These are phyloP conservation scores for Zaprionus obscuricornis DNA, from an alignment of 2,888 invertebrate genomes.

Conservation along the genomic window DNA sequence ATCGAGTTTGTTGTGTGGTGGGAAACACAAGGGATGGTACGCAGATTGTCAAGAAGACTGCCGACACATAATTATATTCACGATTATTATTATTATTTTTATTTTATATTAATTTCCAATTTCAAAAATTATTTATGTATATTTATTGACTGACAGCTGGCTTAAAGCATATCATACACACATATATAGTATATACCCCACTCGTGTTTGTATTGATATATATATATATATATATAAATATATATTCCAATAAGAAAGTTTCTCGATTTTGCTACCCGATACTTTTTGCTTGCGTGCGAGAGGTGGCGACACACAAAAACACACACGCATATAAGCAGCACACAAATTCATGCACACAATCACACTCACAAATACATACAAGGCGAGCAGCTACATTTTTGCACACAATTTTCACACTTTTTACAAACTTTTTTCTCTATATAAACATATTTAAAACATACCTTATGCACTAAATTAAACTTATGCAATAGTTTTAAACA, in stretches of 20 bases:
- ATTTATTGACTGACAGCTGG: conserved; percentile 34
- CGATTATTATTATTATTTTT: background rate
- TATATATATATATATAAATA: conserved; percentile 4
- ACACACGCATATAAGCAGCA: no score
- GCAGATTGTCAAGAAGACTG: conserved; percentile 11
- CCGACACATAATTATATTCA: conserved; percentile 1
- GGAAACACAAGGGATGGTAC: background rate
- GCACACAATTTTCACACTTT: conserved; percentile 42
- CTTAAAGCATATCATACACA: conserved; percentile 10
- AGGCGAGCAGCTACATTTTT: conserved; percentile 47
- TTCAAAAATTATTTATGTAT: conserved; percentile 25
- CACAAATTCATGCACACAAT: no score
- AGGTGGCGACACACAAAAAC: conserved; percentile 30
- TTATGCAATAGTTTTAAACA: conserved; percentile 51
- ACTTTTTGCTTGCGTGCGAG: conserved; percentile 68
- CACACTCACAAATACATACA: conserved; percentile 22
- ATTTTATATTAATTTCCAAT: background rate
- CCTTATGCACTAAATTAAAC: conserved; percentile 53
- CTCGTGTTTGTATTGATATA: conserved; percentile 11
- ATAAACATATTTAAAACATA: conserved; percentile 33
- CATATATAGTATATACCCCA: conserved; percentile 15
- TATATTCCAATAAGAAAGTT: conserved; percentile 65
- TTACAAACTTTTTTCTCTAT: conserved; percentile 5
- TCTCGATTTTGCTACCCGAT: conserved; percentile 72
- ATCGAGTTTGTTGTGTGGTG: background rate